A percentile compares a stretch with the other conserved stretches of the same genome.
These are phyloP conservation scores for Acleris literana DNA, from an alignment of 2,888 invertebrate genomes.

Conservation along the genomic window DNA sequence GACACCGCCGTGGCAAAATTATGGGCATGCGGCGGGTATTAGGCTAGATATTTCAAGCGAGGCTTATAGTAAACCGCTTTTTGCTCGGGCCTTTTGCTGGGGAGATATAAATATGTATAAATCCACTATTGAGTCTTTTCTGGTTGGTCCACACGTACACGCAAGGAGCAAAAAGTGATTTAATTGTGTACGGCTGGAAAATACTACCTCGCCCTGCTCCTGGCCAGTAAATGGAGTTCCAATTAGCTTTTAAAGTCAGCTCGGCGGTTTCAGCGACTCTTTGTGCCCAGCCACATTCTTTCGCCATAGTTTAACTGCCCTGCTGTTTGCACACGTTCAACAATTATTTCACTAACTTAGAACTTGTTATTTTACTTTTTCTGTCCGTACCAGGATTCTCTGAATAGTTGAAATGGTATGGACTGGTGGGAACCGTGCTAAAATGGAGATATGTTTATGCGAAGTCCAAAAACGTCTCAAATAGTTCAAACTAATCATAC, in stretches of 20 bases:
- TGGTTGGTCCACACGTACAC: conserved; percentile 22
- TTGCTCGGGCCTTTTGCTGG: conserved; percentile 46
- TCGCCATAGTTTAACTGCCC: conserved; percentile 24
- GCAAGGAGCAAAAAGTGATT: conserved; percentile 17
- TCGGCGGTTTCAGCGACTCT: neutral
- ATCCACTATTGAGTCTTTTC: conserved; percentile 31
- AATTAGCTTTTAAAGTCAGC: conserved; percentile 34
- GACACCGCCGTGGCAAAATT: conserved; percentile 43
- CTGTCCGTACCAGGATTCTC: neutral
- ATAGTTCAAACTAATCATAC: too few species aligned
- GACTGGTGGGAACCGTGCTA: neutral
- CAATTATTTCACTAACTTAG: conserved; percentile 3
- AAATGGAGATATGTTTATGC: neutral
- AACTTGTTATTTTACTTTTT: neutral
- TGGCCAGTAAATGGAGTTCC: conserved; percentile 25
- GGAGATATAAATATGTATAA: conserved; percentile 46
- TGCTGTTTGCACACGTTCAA: conserved; percentile 11
- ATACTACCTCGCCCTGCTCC: conserved; percentile 20
- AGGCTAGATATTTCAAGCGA: conserved; percentile 43
- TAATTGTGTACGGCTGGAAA: conserved; percentile 33
- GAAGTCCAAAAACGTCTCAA: too few species aligned
- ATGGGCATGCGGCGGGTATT: conserved; percentile 48
- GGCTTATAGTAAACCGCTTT: conserved; percentile 50
- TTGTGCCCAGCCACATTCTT: conserved; percentile 22
- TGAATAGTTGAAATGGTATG: neutral